A percentile compares a stretch with the other conserved stretches of the same genome.
Evolutionary conservation across 2,797 vertebrate genomes (phyloP).

Genomic region (Gouania willdenowi): DNA sequence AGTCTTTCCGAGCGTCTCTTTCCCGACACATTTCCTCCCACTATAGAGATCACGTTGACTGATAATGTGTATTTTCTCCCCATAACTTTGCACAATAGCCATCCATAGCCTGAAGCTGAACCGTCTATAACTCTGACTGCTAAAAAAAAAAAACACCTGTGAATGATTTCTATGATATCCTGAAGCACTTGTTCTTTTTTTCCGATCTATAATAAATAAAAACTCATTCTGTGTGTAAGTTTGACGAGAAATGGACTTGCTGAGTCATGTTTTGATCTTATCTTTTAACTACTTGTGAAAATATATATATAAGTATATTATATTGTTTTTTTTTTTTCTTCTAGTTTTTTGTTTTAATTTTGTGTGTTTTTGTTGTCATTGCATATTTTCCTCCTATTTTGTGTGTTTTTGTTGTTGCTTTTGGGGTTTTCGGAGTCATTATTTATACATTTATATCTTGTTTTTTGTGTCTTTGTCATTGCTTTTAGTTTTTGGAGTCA

Average conservation of each 20-base stretch:
- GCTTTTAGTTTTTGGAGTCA: too few species aligned
- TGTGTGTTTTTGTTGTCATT: too few species aligned
- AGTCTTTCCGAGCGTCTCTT: background rate
- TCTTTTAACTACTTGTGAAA: too few species aligned
- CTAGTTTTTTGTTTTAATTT: too few species aligned
- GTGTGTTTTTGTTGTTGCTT: too few species aligned
- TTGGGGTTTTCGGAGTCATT: too few species aligned
- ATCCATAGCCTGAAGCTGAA: slow-evolving; percentile 27
- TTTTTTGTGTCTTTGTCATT: too few species aligned
- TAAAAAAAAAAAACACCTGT: slow-evolving; percentile 10
- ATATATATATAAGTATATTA: too few species aligned
- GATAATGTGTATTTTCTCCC: background rate
- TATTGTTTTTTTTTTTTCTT: too few species aligned
- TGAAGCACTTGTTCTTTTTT: slow-evolving; percentile 22
- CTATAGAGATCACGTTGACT: background rate
- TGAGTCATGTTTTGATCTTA: slow-evolving; percentile 1
- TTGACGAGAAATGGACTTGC: slow-evolving; percentile 10
- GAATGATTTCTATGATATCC: slow-evolving; percentile 16
- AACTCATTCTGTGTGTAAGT: slow-evolving; percentile 8
- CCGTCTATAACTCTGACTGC: too few species aligned
- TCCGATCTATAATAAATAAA: background rate
- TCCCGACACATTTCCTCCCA: background rate
- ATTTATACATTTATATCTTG: too few species aligned
- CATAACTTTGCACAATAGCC: slow-evolving; percentile 21
- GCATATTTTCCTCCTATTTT: too few species aligned